A percentile compares a stretch with the other conserved stretches of the same genome.
Conservation (phyloP, 2,797 vertebrate species). For the Dryobates pubescens region DNA sequence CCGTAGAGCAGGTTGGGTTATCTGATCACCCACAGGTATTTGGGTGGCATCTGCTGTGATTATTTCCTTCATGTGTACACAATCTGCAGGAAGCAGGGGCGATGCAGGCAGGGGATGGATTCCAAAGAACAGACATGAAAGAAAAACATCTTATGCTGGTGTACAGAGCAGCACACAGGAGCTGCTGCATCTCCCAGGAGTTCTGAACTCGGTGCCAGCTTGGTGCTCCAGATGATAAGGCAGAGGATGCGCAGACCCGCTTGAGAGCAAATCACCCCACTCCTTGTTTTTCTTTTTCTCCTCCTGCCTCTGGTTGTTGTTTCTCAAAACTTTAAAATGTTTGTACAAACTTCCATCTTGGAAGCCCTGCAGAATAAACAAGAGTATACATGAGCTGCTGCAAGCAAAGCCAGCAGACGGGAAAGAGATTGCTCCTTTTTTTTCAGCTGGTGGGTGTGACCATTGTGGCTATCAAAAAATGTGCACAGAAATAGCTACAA, state of each 20-base stretch:
- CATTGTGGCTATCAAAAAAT: conserved; percentile 29
- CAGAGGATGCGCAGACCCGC: background rate
- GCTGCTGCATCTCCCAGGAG: background rate
- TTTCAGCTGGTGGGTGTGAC: background rate
- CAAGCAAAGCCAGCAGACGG: conserved; percentile 42
- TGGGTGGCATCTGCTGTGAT: conserved; percentile 51
- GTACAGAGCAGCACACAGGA: background rate
- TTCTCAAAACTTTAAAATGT: conserved; percentile 58
- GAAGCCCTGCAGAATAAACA: conserved; percentile 63
- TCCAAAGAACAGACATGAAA: conserved; percentile 15
- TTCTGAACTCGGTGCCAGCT: background rate
- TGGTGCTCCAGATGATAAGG: background rate
- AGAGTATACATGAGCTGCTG: conserved; percentile 35
- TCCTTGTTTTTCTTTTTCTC: conserved; percentile 47
- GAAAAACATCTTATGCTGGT: background rate
- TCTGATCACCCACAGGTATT: conserved; percentile 68
- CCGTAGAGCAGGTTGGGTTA: conserved; percentile 26
- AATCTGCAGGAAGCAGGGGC: conserved; percentile 44
- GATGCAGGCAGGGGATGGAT: background rate
- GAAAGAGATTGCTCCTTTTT: background rate
- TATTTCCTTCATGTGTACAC: conserved; percentile 41
- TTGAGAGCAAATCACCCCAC: background rate
- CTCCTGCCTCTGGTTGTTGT: conserved; percentile 55
- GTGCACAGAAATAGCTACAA: conserved; percentile 21
- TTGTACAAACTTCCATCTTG: conserved; percentile 72